Evolutionary conservation across 2,888 invertebrate species (phyloP).

Genomic region (Eurytoma adleriae): DNA sequence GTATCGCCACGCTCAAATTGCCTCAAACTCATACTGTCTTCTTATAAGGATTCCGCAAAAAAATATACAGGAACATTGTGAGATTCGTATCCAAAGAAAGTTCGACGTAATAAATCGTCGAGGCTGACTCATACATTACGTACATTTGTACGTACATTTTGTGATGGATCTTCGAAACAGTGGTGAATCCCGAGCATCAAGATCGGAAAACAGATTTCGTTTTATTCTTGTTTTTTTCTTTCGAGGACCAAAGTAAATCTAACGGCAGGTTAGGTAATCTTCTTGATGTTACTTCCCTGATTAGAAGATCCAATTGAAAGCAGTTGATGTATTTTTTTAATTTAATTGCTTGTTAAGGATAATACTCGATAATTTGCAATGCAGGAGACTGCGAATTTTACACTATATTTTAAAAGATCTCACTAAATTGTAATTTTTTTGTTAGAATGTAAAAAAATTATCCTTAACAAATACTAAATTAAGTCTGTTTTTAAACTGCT

Average conservation of each 20-base stretch:
- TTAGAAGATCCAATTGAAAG: constrained; percentile 24
- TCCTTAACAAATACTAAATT: not conserved
- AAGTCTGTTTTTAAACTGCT: constrained; percentile 1
- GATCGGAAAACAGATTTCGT: constrained; percentile 9
- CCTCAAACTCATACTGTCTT: constrained; percentile 76
- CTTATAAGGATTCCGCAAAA: constrained; percentile 66
- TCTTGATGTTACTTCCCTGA: constrained; percentile 4
- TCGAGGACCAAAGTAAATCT: constrained; percentile 32
- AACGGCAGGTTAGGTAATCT: constrained; percentile 5
- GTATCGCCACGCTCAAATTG: constrained; percentile 73
- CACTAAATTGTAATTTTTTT: too few species aligned
- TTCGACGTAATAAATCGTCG: constrained; percentile 24
- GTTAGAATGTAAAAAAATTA: not conserved
- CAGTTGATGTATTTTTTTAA: not conserved
- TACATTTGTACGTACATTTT: constrained; percentile 14
- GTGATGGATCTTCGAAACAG: constrained; percentile 33
- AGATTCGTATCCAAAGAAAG: constrained; percentile 54
- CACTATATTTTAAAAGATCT: too few species aligned
- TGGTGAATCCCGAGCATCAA: constrained; percentile 32
- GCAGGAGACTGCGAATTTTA: too few species aligned
- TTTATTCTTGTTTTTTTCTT: constrained; percentile 29
- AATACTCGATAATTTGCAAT: not conserved
- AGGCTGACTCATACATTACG: constrained; percentile 7
- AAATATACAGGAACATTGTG: constrained; percentile 35
- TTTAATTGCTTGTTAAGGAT: not conserved